Conservation (phyloP, 2,888 invertebrate genomes). For the Tachina lurida region DNA sequence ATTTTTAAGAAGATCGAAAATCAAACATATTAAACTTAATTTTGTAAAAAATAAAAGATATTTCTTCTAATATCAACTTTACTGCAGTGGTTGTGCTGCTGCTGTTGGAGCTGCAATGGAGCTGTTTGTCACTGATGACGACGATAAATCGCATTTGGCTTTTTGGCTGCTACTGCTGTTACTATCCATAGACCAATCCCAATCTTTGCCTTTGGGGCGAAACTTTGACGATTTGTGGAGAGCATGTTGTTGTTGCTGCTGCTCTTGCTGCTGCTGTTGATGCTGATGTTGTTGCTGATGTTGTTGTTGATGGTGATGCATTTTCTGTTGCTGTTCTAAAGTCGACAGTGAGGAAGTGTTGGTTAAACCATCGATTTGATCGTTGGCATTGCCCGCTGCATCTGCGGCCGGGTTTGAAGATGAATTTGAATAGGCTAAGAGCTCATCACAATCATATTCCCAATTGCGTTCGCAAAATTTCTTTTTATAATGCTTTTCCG, state of each 20-base stretch:
- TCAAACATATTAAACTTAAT: slow-evolving; percentile 50
- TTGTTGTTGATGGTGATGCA: slow-evolving; percentile 23
- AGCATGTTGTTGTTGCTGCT: slow-evolving; percentile 74
- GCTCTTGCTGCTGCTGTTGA: slow-evolving; percentile 61
- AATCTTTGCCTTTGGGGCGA: slow-evolving; percentile 89
- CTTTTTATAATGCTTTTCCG: slow-evolving; percentile 90
- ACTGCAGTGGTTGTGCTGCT: slow-evolving; percentile 30
- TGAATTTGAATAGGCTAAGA: slow-evolving; percentile 78
- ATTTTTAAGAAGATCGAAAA: slow-evolving; percentile 5
- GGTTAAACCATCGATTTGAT: slow-evolving; percentile 59
- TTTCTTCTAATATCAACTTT: slow-evolving; percentile 39
- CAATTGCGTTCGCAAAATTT: slow-evolving; percentile 91
- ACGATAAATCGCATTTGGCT: slow-evolving; percentile 53
- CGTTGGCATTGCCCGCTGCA: slow-evolving; percentile 76
- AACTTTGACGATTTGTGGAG: slow-evolving; percentile 86
- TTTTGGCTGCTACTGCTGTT: slow-evolving; percentile 75
- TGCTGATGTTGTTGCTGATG: slow-evolving; percentile 25
- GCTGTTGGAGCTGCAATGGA: slow-evolving; percentile 6
- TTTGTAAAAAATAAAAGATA: slow-evolving; percentile 16
- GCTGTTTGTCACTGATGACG: neutral
- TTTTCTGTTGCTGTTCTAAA: slow-evolving; percentile 62
- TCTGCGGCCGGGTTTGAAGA: slow-evolving; percentile 76
- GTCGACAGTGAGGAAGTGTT: slow-evolving; percentile 23
- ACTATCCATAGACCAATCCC: slow-evolving; percentile 86
- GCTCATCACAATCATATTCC: slow-evolving; percentile 84